A percentile compares a stretch with the other conserved stretches of the same genome.
Conservation (phyloP, 2,113 vertebrate genomes). For the Meleagris gallopavo region DNA sequence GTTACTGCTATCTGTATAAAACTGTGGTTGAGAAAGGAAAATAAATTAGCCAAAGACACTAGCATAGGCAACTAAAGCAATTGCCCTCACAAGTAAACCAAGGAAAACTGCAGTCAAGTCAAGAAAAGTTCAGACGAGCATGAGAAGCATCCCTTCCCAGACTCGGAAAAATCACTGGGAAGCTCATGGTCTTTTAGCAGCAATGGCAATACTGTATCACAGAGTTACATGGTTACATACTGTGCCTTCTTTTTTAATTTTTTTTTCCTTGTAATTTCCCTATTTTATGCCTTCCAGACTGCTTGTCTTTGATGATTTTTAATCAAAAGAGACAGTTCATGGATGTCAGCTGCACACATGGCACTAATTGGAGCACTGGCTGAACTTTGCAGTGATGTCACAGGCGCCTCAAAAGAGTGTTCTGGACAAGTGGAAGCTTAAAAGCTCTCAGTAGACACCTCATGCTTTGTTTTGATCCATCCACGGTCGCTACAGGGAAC, state of each 20-base stretch:
- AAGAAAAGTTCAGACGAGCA: background rate
- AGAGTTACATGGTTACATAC: background rate
- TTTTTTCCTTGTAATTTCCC: background rate
- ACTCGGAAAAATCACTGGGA: background rate
- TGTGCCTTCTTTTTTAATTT: background rate
- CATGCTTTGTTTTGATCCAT: background rate
- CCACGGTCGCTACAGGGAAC: fast-evolving
- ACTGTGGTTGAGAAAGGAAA: background rate
- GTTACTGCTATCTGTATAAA: background rate
- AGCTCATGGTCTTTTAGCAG: background rate
- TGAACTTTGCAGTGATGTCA: background rate
- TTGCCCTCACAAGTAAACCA: background rate
- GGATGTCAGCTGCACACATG: background rate
- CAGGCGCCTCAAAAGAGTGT: background rate
- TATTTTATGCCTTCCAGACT: background rate
- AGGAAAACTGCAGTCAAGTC: background rate
- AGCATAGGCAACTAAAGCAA: background rate
- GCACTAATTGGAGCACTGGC: background rate
- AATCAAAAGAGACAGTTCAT: background rate
- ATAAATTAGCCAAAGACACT: background rate
- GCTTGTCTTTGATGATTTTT: background rate
- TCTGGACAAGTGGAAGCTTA: background rate
- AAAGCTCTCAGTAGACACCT: background rate
- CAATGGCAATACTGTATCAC: background rate
- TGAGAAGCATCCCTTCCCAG: background rate